A percentile compares a stretch with the other conserved stretches of the same genome.
phyloP scores from a whole-genome alignment of 2,113 vertebrate species.

The Emydocephalus ijimae region DNA sequence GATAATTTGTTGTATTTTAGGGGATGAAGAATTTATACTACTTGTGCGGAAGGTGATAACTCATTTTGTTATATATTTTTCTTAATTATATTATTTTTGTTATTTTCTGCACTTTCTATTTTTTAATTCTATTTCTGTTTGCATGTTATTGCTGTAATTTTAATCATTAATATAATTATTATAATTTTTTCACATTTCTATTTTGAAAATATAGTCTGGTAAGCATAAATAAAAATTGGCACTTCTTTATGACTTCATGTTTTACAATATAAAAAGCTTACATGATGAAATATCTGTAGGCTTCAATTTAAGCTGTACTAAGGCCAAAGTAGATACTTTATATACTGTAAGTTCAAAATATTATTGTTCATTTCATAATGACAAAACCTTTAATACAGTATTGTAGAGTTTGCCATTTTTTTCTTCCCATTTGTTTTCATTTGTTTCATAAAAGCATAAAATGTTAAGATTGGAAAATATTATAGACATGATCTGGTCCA shows the following conservation, averaged over 20 bases:
- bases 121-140: not conserved
- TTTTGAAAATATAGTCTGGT: not conserved
- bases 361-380: not conserved
- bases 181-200: not conserved
- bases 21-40: not conserved
- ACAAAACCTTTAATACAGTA: not conserved
- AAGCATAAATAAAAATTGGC: not conserved
- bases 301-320: not conserved
- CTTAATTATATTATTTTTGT: not conserved
- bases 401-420: not conserved
- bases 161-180: not conserved
- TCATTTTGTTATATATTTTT: not conserved
- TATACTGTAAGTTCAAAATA: not conserved
- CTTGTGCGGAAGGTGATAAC: not conserved
- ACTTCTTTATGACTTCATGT: not conserved
- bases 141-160: not conserved
- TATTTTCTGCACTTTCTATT: not conserved
- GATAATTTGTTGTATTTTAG: not conserved
- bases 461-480: not conserved
- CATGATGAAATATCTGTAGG: not conserved
- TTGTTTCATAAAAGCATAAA: not conserved
- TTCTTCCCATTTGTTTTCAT: not conserved
- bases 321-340: not conserved
- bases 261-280: not conserved
- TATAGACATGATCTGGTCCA: not conserved